Base-by-base conservation (phyloP, 2,797 vertebrate species). In the Sciurus carolinensis region DNA sequence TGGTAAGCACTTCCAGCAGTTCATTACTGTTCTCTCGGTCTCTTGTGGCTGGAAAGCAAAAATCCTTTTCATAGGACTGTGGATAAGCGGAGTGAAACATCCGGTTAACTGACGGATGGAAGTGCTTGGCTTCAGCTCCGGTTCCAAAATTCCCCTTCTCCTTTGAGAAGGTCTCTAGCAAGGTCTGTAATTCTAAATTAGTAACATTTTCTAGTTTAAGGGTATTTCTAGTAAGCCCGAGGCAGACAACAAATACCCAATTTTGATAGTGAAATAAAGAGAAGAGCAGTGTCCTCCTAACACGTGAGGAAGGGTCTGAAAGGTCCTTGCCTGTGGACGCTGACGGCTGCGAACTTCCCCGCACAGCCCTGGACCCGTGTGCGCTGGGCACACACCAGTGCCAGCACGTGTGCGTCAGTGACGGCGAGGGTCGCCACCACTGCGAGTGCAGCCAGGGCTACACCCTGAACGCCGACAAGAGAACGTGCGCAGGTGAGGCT, bases 401-500 rank as follows among this genome's bases (percentile, higher is more conserved):
- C 83, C 98, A 99, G 95, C 99, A 99, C 5, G 98, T 99, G 91
- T 99, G 99, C 92, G 95, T 99, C 95, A 99, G 98, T 94, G 98
- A 90, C 0, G 98, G 98, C 18, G 97, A 96, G 0, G 97, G 98
- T 92, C 98, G 97, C 1, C 99, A 99, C 97, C 97, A 96, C 98
- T 99, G 99, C 93, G 98, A 98, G 95, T 99, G 99, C 96, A 98
- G 97, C 72, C 89, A 95, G 1, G 99, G 99, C 26, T 99, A 98
- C 33, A 72, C 98, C 64, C 94, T 99, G 95, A 99, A 99, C 13
- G 95, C 96, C 1, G 99, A 99, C 96, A 98, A 97, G 98, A 99
- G 98, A 97, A 99, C 99, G 0, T 99, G 99, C 94, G 98, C 99
- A 98, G 98, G 99, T 99, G 98, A 99, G 99, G 96, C 93, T n/a